Evolutionary conservation across 2,113 vertebrate genomes (phyloP).

Genomic region (Callocephalon fimbriatum): DNA sequence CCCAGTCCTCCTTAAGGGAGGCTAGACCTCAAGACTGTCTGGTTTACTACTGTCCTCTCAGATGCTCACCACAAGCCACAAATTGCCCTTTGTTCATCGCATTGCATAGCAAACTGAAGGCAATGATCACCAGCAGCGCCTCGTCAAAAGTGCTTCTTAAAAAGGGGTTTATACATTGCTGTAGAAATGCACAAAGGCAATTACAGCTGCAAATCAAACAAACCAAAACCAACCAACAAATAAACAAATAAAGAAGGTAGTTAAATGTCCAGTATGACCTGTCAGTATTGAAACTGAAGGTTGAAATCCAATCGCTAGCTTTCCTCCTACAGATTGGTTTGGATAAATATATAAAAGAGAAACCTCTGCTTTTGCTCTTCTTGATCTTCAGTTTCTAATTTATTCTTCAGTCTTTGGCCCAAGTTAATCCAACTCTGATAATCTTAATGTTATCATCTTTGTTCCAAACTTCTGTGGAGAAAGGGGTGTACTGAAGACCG

Average conservation of each 20-base stretch:
- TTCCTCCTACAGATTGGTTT: neutral
- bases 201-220: neutral
- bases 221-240: neutral
- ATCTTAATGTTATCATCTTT: neutral
- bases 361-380: neutral
- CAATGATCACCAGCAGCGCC: neutral
- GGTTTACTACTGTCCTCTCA: neutral
- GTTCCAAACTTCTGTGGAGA: neutral
- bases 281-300: neutral
- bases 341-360: neutral
- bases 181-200: neutral
- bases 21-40: fast-evolving
- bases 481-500: neutral
- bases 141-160: neutral
- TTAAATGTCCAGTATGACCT: neutral
- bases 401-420: neutral
- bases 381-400: neutral
- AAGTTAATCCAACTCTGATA: neutral
- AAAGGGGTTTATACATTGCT: neutral
- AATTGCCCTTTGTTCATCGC: neutral
- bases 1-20: neutral
- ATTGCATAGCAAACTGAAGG: neutral
- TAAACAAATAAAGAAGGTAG: neutral
- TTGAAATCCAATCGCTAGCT: neutral
- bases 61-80: neutral